Conservation (phyloP, 1,140 invertebrate species). For the Tigriopus japonicus region DNA sequence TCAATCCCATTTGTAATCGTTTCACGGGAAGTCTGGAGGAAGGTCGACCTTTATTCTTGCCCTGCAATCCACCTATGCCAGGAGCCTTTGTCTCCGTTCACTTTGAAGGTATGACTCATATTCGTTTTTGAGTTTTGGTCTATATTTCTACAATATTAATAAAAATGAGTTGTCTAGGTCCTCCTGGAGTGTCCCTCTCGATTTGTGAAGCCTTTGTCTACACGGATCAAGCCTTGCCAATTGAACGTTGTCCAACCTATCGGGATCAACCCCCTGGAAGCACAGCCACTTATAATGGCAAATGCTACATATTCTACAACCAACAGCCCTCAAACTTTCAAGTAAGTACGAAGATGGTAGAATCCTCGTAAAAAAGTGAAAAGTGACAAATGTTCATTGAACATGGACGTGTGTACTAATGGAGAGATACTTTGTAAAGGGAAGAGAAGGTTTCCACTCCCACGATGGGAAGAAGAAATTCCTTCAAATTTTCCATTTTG, state of each 20-base stretch:
- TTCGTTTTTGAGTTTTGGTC: too few species aligned
- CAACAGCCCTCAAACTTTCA: slow-evolving; percentile 59
- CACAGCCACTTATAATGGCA: slow-evolving; percentile 81
- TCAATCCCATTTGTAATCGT: slow-evolving; percentile 73
- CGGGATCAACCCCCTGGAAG: slow-evolving; percentile 74
- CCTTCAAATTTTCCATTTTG: too few species aligned
- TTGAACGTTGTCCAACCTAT: slow-evolving; percentile 79
- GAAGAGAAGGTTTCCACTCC: too few species aligned
- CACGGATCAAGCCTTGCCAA: slow-evolving; percentile 78
- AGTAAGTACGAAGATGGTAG: slow-evolving; percentile 25
- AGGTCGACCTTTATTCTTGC: slow-evolving; percentile 71
- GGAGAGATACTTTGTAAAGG: too few species aligned
- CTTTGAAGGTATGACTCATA: slow-evolving; percentile 36
- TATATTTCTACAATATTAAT: too few species aligned
- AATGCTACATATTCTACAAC: slow-evolving; percentile 90
- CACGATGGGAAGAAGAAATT: too few species aligned
- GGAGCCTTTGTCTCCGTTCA: slow-evolving; percentile 84
- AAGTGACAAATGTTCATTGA: not conserved
- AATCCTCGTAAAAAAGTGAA: not conserved
- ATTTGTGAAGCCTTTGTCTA: slow-evolving; percentile 92
- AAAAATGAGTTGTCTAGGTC: too few species aligned
- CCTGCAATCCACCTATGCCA: slow-evolving; percentile 84
- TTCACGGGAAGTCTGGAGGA: slow-evolving; percentile 57
- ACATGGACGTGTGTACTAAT: not conserved
- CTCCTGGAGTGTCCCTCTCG: slow-evolving; percentile 46